Evolutionary conservation across 1,140 invertebrate species (phyloP).

Genomic region (Macrosteles quadrilineatus): DNA sequence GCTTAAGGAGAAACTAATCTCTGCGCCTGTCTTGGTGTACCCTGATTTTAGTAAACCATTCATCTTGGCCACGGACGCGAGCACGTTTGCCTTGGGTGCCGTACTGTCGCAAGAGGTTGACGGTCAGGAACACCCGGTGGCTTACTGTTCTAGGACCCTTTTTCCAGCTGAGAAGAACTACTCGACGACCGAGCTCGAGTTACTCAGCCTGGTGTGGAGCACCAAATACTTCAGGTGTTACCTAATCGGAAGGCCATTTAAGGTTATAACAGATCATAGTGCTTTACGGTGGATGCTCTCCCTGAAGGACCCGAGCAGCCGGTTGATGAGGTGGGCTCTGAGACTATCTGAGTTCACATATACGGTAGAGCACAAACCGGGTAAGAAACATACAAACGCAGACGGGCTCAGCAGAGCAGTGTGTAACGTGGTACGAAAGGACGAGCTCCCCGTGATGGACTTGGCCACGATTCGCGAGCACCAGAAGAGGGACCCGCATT

Average conservation of each 20-base stretch:
- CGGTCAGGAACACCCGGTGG: conserved; percentile 31
- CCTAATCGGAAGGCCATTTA: conserved; percentile 54
- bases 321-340: conserved; percentile 55
- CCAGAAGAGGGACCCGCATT: neutral
- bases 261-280: conserved; percentile 55
- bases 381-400: conserved; percentile 46
- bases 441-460: neutral
- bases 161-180: too few species aligned
- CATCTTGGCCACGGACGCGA: conserved; percentile 44
- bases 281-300: conserved; percentile 53
- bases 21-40: too few species aligned
- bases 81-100: conserved; percentile 41
- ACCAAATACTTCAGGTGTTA: conserved; percentile 48
- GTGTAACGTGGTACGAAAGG: neutral
- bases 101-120: conserved; percentile 42
- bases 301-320: conserved; percentile 52
- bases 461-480: neutral
- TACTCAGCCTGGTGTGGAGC: too few species aligned
- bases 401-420: conserved; percentile 45
- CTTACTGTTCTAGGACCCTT: too few species aligned
- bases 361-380: conserved; percentile 50
- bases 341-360: conserved; percentile 54
- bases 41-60: conserved; percentile 43
- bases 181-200: too few species aligned
- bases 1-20: neutral